Percentiles rank a stretch among this genome's conserved stretches.
Evolutionary conservation across 1,140 invertebrate genomes (phyloP).

Genomic region (Mizuhopecten yessoensis): DNA sequence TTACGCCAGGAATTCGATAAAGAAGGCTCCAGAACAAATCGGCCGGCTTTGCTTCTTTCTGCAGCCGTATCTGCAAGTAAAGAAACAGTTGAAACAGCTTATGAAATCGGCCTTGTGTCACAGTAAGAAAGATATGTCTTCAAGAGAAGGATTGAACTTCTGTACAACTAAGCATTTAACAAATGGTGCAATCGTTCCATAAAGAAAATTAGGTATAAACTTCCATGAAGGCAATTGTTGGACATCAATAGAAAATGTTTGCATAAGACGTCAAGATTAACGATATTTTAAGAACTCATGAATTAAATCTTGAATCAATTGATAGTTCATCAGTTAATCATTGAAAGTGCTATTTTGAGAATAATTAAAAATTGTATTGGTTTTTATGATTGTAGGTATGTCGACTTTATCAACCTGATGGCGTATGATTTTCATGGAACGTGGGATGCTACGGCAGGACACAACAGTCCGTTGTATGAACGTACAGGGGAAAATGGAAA

Average conservation of each 20-base stretch:
- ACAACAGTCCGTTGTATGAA: constrained; percentile 81
- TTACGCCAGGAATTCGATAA: constrained; percentile 60
- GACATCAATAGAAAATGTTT: no score
- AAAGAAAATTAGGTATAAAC: no score
- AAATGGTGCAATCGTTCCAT: no score
- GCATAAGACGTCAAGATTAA: no score
- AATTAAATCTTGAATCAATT: no score
- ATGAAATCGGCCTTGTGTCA: constrained; percentile 87
- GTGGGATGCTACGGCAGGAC: constrained; percentile 93
- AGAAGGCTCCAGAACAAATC: constrained; percentile 59
- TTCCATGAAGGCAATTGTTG: no score
- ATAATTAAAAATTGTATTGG: no score
- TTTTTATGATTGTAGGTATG: constrained; percentile 86
- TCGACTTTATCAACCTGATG: constrained; percentile 97
- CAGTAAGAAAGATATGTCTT: not conserved
- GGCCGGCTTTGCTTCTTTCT: constrained; percentile 63
- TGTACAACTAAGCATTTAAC: not conserved
- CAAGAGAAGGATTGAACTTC: not conserved
- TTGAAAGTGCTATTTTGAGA: no score
- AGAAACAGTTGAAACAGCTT: constrained; percentile 84
- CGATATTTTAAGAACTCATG: no score
- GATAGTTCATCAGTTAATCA: no score
- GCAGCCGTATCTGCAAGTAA: constrained; percentile 69
- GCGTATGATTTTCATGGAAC: constrained; percentile 97
- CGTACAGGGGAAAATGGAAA: not conserved